Base-by-base conservation (phyloP, 2,797 vertebrate genomes). In the Manis javanica region DNA sequence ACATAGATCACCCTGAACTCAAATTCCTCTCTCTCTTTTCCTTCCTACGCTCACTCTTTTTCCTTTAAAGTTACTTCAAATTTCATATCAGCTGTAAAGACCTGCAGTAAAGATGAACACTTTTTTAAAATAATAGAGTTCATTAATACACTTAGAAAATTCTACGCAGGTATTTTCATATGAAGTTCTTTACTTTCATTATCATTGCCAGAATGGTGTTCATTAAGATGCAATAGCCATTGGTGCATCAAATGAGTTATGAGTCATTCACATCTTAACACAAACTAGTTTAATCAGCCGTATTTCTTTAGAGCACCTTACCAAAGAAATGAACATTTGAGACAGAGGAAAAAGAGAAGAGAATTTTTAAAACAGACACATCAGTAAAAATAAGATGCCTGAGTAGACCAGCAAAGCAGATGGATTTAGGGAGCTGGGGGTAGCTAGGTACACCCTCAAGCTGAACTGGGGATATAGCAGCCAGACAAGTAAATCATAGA, bases 241-340 rank as follows among this genome's bases (percentile, higher is more conserved):
- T 92, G 74, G 53, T 39, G 9, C 74, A 89, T 75, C 63, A 75
- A 93, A 84, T 92, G 51, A 85, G 9, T 91, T 95, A 91, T 90
- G 75, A 72, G 31, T 75, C 55, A 84, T 53, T 93, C 55, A 51
- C 3, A 59, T 29, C 39, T 93, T 51, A 90, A 95, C 46, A 74
- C 23, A 74, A 89, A 63, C 63, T 39, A 71, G 34, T 96, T 81
- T 53, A 66, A 91, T 78, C 34, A 89, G 81, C 14, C 46, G 5
- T 86, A 85, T 90, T 95, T 94, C 16, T 78, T 93, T 79, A 66
- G 46, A 81, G 64, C 13, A 86, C 37, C 15, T 85, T 29, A 92
- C 18, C 16, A 79, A 96, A 87, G 12, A 89, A 94, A 37, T 68
- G 55, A 77, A 4, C 3, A 53, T 59, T 87, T 81, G 46, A 55